Percentiles rank a stretch among this genome's conserved stretches.
Evolutionary conservation across 2,888 invertebrate genomes (phyloP).

Genomic region (Aphidoletes aphidimyza): DNA sequence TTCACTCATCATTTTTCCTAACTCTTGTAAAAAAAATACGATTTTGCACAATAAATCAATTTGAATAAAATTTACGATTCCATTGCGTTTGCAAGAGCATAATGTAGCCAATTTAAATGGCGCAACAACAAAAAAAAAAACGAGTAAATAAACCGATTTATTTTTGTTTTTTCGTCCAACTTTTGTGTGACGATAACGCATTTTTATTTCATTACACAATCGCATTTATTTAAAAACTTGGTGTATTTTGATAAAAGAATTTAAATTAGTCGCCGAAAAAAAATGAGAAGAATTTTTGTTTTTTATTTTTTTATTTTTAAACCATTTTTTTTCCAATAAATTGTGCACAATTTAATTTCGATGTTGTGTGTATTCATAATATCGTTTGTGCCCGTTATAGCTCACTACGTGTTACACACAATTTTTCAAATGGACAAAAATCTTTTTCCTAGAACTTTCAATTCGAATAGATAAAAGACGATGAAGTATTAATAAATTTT

Average conservation of each 20-base stretch:
- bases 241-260: background rate
- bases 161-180: background rate
- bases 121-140: background rate
- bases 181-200: background rate
- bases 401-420: slow-evolving; percentile 16
- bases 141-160: slow-evolving; percentile 15
- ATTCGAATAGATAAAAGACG: slow-evolving; percentile 9
- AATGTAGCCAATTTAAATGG: background rate
- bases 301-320: no score
- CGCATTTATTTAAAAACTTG: background rate
- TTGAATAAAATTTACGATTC: no score
- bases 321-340: no score
- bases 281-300: no score
- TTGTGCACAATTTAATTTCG: background rate
- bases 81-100: no score
- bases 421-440: background rate
- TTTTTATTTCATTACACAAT: slow-evolving; percentile 1
- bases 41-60: no score
- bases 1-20: no score
- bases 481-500: background rate
- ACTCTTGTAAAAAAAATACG: no score
- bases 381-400: background rate
- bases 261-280: background rate
- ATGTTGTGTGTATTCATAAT: background rate
- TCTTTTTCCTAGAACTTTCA: background rate